These are phyloP conservation scores for Sprattus sprattus DNA, from an alignment of 2,113 vertebrate species.

Conservation along the genomic window DNA sequence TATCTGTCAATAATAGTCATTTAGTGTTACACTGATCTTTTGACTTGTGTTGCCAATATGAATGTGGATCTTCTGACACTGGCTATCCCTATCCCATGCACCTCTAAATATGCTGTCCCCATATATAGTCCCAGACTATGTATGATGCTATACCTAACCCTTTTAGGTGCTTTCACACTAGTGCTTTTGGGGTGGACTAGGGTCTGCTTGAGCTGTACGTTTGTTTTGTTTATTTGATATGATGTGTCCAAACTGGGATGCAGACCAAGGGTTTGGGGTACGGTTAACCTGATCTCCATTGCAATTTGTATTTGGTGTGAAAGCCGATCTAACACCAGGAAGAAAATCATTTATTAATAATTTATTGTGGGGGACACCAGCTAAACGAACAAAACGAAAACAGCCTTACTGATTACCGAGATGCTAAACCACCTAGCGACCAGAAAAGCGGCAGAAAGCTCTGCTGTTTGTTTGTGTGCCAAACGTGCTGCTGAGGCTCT, in stretches of 20 bases:
- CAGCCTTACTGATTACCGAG: not conserved
- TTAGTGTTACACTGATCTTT: not conserved
- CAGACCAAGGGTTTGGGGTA: too few relatives aligned
- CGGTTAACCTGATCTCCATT: too few relatives aligned
- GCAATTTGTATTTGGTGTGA: too few relatives aligned
- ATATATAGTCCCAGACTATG: constrained; percentile 18
- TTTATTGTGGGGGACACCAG: too few relatives aligned
- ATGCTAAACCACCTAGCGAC: constrained; percentile 14
- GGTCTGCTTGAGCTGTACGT: too few relatives aligned
- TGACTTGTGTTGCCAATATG: not conserved
- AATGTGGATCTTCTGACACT: constrained; percentile 31
- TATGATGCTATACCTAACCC: not conserved
- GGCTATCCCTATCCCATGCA: not conserved
- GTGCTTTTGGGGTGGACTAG: too few relatives aligned
- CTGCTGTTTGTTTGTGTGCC: not conserved
- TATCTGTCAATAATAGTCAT: not conserved
- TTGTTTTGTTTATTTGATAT: too few relatives aligned
- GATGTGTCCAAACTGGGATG: too few relatives aligned
- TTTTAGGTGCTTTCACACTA: not conserved
- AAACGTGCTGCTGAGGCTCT: not conserved
- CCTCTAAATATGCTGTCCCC: not conserved
- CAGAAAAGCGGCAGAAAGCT: not conserved
- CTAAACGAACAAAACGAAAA: too few relatives aligned
- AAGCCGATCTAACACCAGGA: too few relatives aligned
- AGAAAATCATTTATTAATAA: too few relatives aligned